phyloP scores from a whole-genome alignment of 2,888 invertebrate species.

The Helleia helle region DNA sequence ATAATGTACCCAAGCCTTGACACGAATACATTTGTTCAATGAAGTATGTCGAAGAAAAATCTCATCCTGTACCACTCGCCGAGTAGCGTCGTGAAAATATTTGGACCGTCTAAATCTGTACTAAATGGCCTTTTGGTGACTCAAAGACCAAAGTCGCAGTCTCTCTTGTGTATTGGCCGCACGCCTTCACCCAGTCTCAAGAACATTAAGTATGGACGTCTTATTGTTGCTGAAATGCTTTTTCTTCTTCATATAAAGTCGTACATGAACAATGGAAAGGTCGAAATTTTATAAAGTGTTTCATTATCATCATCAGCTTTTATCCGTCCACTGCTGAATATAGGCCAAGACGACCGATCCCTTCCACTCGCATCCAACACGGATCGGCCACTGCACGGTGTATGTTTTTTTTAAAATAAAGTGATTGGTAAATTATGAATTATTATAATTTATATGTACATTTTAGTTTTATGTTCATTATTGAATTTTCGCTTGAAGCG shows the following conservation, averaged over 20 bases:
- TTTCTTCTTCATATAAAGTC: background rate
- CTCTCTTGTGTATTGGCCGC: slow-evolving; percentile 20
- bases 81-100: slow-evolving; percentile 65
- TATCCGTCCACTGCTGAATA: no score
- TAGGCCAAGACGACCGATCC: no score
- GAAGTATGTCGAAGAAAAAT: background rate
- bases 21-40: background rate
- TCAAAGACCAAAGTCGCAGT: slow-evolving; percentile 45
- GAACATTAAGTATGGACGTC: slow-evolving; percentile 10
- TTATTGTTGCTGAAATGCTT: background rate
- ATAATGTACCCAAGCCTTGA: background rate
- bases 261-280: no score
- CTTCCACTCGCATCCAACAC: no score
- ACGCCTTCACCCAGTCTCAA: slow-evolving; percentile 19
- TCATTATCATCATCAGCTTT: no score
- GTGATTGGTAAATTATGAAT: no score
- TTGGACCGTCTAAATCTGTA: slow-evolving; percentile 60
- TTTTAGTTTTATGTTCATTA: no score
- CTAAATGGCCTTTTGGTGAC: slow-evolving; percentile 59
- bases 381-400: no score
- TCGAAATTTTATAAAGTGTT: no score
- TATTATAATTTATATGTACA: no score
- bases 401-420: no score
- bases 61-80: slow-evolving; percentile 21
- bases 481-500: no score